Evolutionary conservation across 2,888 invertebrate genomes (phyloP).

Genomic region (Drosophila putrida): DNA sequence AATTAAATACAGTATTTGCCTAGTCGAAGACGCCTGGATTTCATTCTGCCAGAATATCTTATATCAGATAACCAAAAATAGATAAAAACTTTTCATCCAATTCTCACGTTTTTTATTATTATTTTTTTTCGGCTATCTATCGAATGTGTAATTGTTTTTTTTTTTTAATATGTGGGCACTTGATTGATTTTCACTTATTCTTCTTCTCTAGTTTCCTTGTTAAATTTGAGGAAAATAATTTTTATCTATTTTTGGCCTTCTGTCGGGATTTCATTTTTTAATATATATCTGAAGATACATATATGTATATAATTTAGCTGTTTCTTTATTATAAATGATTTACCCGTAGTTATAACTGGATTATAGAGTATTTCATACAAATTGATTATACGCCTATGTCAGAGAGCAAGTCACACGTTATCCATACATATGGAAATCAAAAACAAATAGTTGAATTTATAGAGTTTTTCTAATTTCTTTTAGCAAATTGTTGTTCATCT

Average conservation of each 20-base stretch:
- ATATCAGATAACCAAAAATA: conserved; percentile 56
- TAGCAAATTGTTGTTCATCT: conserved; percentile 40
- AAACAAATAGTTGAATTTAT: background rate
- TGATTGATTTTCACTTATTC: conserved; percentile 57
- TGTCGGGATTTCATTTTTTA: conserved; percentile 39
- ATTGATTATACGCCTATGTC: conserved; percentile 51
- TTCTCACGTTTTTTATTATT: conserved; percentile 1
- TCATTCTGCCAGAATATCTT: conserved; percentile 36
- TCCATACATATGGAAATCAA: background rate
- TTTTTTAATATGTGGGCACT: conserved; percentile 60
- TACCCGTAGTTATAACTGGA: conserved; percentile 74
- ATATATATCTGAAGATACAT: conserved; percentile 14
- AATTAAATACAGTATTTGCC: conserved; percentile 56
- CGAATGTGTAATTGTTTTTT: conserved; percentile 36
- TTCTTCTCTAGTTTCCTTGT: conserved; percentile 25
- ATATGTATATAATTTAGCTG: conserved; percentile 22
- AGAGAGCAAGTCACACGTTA: conserved; percentile 57
- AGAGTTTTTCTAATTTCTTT: conserved; percentile 10
- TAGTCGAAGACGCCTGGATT: conserved; percentile 73
- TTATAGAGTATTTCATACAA: conserved; percentile 61
- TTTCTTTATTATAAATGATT: conserved; percentile 40
- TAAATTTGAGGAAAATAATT: conserved; percentile 36
- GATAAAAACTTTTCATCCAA: conserved; percentile 34
- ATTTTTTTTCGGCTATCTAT: conserved; percentile 42
- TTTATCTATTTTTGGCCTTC: conserved; percentile 53